Conservation (phyloP, 2,113 vertebrate genomes). For the Micromys minutus region DNA sequence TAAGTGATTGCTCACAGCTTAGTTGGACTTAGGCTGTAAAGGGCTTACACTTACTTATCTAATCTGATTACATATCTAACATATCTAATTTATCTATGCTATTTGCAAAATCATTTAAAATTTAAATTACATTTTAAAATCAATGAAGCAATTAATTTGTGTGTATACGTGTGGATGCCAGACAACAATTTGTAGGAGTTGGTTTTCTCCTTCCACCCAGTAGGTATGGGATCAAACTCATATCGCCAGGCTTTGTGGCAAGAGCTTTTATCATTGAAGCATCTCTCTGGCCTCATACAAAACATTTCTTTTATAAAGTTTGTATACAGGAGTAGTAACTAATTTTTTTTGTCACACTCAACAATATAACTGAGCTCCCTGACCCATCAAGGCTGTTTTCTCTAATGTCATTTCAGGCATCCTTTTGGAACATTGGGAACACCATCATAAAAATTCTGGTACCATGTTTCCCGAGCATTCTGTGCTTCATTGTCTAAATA, state of each 20-base stretch:
- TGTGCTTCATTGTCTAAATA: neutral
- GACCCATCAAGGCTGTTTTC: neutral
- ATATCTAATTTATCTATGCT: conserved; percentile 29
- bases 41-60: neutral
- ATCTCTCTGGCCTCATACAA: neutral
- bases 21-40: neutral
- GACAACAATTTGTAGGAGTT: neutral
- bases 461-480: conserved; percentile 19
- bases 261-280: no score
- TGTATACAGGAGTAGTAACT: neutral
- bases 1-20: neutral
- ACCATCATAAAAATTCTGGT: neutral
- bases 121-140: neutral
- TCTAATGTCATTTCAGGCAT: neutral
- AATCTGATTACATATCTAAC: no score
- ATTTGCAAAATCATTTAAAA: neutral
- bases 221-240: neutral
- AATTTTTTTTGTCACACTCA: neutral
- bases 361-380: neutral
- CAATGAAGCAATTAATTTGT: neutral
- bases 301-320: neutral
- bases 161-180: neutral
- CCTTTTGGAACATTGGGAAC: conserved; percentile 20
- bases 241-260: no score
- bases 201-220: no score